These are phyloP conservation scores for Tolypeutes matacus DNA, from an alignment of 2,797 vertebrate species.

Conservation along the genomic window DNA sequence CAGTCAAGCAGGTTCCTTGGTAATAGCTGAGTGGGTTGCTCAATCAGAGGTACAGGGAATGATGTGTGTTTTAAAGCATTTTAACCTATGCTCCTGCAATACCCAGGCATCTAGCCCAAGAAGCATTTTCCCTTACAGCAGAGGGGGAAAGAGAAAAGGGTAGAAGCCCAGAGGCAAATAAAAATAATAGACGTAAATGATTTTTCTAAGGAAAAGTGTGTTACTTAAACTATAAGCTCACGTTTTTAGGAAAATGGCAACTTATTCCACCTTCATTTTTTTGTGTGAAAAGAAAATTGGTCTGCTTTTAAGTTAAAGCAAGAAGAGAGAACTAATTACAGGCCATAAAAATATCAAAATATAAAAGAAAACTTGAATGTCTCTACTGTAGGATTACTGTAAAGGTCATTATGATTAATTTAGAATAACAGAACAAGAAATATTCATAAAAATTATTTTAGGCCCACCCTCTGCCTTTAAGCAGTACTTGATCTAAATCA, in stretches of 20 bases:
- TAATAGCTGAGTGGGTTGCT: not conserved
- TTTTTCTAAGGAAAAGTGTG: constrained; percentile 8
- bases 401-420: constrained; percentile 34
- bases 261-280: not conserved
- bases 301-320: constrained; percentile 24
- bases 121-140: not conserved
- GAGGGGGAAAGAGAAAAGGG: not conserved
- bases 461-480: not conserved
- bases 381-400: not conserved
- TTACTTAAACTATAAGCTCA: not conserved
- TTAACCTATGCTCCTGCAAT: not conserved
- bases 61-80: not conserved
- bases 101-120: not conserved
- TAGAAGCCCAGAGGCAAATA: not conserved
- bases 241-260: constrained; percentile 1
- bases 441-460: constrained; percentile 20
- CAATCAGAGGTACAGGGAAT: not conserved
- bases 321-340: constrained; percentile 36
- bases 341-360: constrained; percentile 35
- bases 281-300: not conserved
- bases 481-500: not conserved
- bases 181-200: not conserved
- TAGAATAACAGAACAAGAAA: constrained; percentile 25
- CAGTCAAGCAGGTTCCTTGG: not conserved
- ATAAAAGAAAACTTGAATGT: not conserved